These are phyloP conservation scores for Halichondria panicea DNA, from an alignment of 37 sponge, comb jelly and placozoan species.

Conservation along the genomic window DNA sequence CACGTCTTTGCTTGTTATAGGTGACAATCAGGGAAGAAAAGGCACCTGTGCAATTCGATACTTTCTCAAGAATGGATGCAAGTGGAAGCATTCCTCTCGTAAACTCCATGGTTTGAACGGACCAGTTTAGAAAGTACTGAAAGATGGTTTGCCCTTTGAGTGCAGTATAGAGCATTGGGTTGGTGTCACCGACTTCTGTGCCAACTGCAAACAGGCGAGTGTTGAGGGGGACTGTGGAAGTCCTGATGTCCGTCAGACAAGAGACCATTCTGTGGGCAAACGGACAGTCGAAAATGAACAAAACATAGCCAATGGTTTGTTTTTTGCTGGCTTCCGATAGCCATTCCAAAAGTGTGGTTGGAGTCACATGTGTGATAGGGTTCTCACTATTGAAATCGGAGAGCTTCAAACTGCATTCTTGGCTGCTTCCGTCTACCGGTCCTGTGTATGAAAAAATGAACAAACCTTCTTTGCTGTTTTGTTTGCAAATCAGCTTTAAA, in stretches of 20 bases:
- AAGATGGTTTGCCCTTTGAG: constrained; percentile 29
- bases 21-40: constrained; percentile 15
- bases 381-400: constrained; percentile 19
- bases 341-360: constrained; percentile 13
- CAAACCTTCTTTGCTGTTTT: constrained; percentile 34
- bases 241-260: not conserved
- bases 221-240: constrained; percentile 4
- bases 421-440: constrained; percentile 8
- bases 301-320: constrained; percentile 18
- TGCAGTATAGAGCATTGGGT: not conserved
- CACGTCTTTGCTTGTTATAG: not conserved
- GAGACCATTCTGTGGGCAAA: constrained; percentile 29
- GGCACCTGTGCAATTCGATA: constrained; percentile 7
- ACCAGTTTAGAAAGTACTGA: constrained; percentile 11
- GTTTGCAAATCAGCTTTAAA: too few relatives aligned
- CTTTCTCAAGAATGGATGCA: not conserved
- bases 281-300: constrained; percentile 39
- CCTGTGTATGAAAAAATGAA: constrained; percentile 58
- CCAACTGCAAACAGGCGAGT: constrained; percentile 14
- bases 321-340: constrained; percentile 4
- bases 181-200: not conserved
- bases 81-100: constrained; percentile 2
- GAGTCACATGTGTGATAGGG: constrained; percentile 8
- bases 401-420: constrained; percentile 16
- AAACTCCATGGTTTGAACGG: not conserved